Evolutionary conservation across 2,888 invertebrate genomes (phyloP), one percentile per base, ranked within the genome.

Genomic region (Suillia variegata): DNA sequence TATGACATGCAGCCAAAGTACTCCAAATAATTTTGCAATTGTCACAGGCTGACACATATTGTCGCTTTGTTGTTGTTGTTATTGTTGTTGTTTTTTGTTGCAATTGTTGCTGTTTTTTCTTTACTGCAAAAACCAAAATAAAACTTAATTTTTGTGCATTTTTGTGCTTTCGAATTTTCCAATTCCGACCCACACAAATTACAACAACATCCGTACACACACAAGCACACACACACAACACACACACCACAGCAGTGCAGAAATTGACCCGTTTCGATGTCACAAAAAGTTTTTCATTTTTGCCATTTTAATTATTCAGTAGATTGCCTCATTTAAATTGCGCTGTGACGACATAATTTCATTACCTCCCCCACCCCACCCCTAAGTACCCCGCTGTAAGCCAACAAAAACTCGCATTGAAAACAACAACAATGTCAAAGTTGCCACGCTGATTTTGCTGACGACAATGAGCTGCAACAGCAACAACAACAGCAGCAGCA

Each of bases 311-410:
- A 38, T 38, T 38, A 38, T 38, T 38, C 38, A 38, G 38, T 38
- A n/a, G 38, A 38, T 38, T 38, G 38, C 38, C 38, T 38, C 38
- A 38, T 38, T 38, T 38, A 38, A 10, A n/a, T 38, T 38, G 38
- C n/a, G 38, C 38, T 4, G 13, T 4, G 38, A 38, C 38, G 38
- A 38, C 38, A 38, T 38, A n/a, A 38, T 38, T 38, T 38, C 38
- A 38, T 38, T 38, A 38, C 15, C 38, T n/a, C 15, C 15, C 3
- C 38, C 31, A 31, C n/a, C n/a, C n/a, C n/a, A n/a, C n/a, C n/a
- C n/a, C n/a, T n/a, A n/a, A n/a, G n/a, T n/a, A n/a, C n/a, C n/a
- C n/a, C n/a, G n/a, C n/a, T n/a, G n/a, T n/a, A 31, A 8, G 12
- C 6, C 31, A 31, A 31, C 31, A 31, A 12, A 8, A 31, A 31